Base-by-base conservation (phyloP, 2,113 vertebrate species). In the Morone saxatilis region DNA sequence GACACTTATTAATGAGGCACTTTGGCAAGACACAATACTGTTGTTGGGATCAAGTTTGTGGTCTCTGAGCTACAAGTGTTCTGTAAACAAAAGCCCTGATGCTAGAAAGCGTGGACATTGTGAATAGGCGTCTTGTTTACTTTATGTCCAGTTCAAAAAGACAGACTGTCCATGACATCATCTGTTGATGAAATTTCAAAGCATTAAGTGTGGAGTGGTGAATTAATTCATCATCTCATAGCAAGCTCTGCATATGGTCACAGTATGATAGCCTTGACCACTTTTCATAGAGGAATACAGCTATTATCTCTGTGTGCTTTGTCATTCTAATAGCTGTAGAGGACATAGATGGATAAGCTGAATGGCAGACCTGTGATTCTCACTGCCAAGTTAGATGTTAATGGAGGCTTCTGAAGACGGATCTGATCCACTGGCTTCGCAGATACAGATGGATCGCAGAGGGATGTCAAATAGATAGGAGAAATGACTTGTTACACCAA, bases 251-350 rank as follows among this genome's bases (percentile, higher is more conserved):
- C 76, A 22, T 71, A 77, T 66, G 62, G 86, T 83, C 86, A 77
- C 79, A 70, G 74, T 38, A 8, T 50, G 79, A 86, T 81, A 84
- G 70, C 65, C 69, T 54, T 38, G 62, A 10, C 12, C 74, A 88
- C 88, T 89, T 80, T 69, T 89, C 81, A 88, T 14, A 5, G 13
- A 60, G 59, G 48, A 78, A 41, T 38, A 20, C 71, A n/a, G 60
- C 59, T 72, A 85, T 91, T 88, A 88, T 83, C 83, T 84, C 56
- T 22, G 22, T 12, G 81, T 45, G 79, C 76, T 91, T 82, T 89
- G 56, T 91, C 87, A 83, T 67, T 70, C 56, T 90, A 86, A 93
- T 87, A 76, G 86, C 78, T 60, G 31, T 4, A 9, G 53, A 61
- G 50, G 89, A 89, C 79, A 66, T 2, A 78, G 85, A 94, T 80